These are phyloP conservation scores for Halictus ligatus DNA, from an alignment of 2,888 invertebrate species.

Conservation along the genomic window DNA sequence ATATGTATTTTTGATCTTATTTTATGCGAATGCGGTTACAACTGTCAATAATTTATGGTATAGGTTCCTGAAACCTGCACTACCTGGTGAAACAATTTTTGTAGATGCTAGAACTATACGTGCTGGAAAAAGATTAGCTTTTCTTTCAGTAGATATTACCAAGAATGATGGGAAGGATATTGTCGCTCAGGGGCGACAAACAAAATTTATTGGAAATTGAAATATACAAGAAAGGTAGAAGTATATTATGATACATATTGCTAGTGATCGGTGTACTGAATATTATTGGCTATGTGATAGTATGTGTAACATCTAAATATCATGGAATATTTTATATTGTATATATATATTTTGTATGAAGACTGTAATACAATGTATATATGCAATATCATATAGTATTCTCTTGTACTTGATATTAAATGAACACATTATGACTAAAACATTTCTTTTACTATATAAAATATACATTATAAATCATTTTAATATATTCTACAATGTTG, in stretches of 20 bases:
- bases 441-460: constrained; percentile 30
- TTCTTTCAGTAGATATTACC: constrained; percentile 91
- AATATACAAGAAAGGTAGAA: constrained; percentile 17
- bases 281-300: constrained; percentile 44
- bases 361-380: constrained; percentile 17
- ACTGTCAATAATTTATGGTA: constrained; percentile 83
- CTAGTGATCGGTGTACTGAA: constrained; percentile 26
- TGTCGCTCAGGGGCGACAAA: constrained; percentile 93
- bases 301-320: constrained; percentile 14
- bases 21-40: constrained; percentile 23
- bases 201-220: constrained; percentile 87
- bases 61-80: constrained; percentile 92
- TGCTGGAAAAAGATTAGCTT: constrained; percentile 92
- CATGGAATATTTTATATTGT: background rate
- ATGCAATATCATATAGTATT: background rate
- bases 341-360: constrained; percentile 11
- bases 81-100: constrained; percentile 91
- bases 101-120: constrained; percentile 92
- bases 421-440: constrained; percentile 18
- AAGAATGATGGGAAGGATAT: constrained; percentile 90
- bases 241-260: background rate
- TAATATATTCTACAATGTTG: constrained; percentile 29
- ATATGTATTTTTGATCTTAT: background rate
- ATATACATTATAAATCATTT: constrained; percentile 39
- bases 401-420: constrained; percentile 17